phyloP scores from a whole-genome alignment of 2,113 vertebrate genomes.

The Hippolais icterina region DNA sequence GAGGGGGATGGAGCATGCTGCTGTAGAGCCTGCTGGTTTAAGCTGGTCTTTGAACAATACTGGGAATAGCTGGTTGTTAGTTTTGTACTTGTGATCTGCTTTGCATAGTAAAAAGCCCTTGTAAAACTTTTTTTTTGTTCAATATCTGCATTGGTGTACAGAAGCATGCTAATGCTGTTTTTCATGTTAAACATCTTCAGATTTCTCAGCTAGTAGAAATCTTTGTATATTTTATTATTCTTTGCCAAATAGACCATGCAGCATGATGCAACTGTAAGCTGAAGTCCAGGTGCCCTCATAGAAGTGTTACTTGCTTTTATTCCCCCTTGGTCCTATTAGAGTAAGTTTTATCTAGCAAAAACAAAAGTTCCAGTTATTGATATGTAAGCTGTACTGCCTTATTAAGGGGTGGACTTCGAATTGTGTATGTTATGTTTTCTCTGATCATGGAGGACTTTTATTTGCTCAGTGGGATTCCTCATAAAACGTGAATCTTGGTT shows the following conservation, averaged over 20 bases:
- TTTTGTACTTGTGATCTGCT: conserved; percentile 66
- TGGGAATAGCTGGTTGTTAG: conserved; percentile 57
- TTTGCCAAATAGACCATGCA: neutral
- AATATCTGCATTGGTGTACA: neutral
- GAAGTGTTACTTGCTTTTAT: neutral
- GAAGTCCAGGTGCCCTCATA: neutral
- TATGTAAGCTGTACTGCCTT: neutral
- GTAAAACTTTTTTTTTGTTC: neutral
- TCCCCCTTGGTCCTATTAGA: neutral
- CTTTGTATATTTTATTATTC: neutral
- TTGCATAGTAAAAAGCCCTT: conserved; percentile 50
- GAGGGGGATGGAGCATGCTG: conserved; percentile 58
- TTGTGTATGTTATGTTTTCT: neutral
- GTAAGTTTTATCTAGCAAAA: neutral
- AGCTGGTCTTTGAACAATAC: conserved; percentile 48
- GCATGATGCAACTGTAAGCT: neutral
- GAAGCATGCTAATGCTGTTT: neutral
- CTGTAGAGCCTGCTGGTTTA: conserved; percentile 43
- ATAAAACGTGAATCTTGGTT: neutral
- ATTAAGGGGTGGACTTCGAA: neutral
- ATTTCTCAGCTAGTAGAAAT: neutral
- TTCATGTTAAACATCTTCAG: neutral
- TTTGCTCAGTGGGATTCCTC: neutral
- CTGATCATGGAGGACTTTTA: neutral
- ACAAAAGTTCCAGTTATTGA: neutral